Percentiles rank a stretch among this genome's conserved stretches.
Evolutionary conservation across 2,797 vertebrate species (phyloP).

Genomic region (Accipiter badius): DNA sequence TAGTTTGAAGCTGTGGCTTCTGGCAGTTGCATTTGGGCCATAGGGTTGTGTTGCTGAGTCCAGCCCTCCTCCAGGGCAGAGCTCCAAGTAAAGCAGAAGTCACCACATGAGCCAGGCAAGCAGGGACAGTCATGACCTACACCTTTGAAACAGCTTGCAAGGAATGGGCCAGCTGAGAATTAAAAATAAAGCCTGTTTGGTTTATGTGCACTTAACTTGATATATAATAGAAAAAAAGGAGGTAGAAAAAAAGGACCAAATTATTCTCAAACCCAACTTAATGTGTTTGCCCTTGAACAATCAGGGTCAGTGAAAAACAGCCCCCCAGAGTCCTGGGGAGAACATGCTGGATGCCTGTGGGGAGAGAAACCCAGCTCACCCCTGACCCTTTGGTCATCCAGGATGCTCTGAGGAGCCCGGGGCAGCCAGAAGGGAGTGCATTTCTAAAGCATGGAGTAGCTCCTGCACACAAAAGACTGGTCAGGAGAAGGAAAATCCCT

Average conservation of each 20-base stretch:
- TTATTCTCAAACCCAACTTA: background rate
- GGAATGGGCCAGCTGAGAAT: background rate
- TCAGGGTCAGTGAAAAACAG: background rate
- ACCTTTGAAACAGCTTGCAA: background rate
- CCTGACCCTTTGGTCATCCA: background rate
- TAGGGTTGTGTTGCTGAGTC: background rate
- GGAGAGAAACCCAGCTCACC: background rate
- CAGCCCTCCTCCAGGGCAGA: background rate
- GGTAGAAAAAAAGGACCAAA: background rate
- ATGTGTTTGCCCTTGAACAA: background rate
- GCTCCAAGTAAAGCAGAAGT: background rate
- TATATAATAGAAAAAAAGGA: background rate
- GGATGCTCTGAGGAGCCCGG: background rate
- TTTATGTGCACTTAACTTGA: background rate
- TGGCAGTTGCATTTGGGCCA: background rate
- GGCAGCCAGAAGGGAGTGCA: background rate
- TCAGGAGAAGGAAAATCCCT: background rate
- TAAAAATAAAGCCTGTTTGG: background rate
- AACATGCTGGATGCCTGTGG: background rate
- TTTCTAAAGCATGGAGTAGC: background rate
- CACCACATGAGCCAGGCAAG: accelerated
- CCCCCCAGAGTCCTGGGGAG: background rate
- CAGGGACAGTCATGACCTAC: background rate
- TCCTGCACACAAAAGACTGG: background rate
- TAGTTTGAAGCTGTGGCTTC: background rate